These are phyloP conservation scores for Tetrapedia diversipes DNA, from an alignment of 2,888 invertebrate species.

Conservation along the genomic window DNA sequence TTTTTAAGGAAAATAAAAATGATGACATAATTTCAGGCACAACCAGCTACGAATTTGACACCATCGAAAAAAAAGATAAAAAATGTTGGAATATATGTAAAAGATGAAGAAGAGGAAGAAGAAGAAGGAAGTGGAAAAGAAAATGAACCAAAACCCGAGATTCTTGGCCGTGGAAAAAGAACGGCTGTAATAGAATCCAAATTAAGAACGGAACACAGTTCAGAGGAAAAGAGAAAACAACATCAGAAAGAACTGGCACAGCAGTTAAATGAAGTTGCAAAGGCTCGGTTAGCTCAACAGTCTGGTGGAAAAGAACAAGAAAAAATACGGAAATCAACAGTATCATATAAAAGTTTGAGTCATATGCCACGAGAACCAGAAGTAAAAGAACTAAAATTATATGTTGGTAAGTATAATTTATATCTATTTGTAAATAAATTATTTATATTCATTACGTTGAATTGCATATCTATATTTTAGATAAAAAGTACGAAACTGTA, in stretches of 20 bases:
- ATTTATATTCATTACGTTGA: not conserved
- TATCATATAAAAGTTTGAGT: constrained; percentile 95
- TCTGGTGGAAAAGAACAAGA: constrained; percentile 93
- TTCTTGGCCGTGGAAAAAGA: constrained; percentile 91
- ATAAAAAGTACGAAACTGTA: constrained; percentile 99
- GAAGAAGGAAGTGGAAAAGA: constrained; percentile 86
- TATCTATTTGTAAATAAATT: not conserved
- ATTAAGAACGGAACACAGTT: constrained; percentile 95
- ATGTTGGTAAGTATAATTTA: constrained; percentile 89
- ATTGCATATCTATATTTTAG: constrained; percentile 82
- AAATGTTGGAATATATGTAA: constrained; percentile 97
- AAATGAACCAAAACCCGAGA: constrained; percentile 87
- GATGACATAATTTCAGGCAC: constrained; percentile 81
- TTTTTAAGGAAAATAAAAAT: not conserved
- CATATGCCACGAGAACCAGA: constrained; percentile 97
- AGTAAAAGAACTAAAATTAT: constrained; percentile 96
- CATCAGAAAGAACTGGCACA: constrained; percentile 98
- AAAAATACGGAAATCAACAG: constrained; percentile 95
- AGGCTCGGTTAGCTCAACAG: constrained; percentile 95
- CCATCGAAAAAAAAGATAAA: constrained; percentile 97
- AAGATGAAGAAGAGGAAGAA: constrained; percentile 94
- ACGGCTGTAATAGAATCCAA: constrained; percentile 97
- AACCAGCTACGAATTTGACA: constrained; percentile 93
- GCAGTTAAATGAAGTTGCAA: constrained; percentile 95
- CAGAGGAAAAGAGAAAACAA: constrained; percentile 98